These are phyloP conservation scores for Trichoplusia ni DNA, from an alignment of 1,140 invertebrate genomes.

Conservation along the genomic window DNA sequence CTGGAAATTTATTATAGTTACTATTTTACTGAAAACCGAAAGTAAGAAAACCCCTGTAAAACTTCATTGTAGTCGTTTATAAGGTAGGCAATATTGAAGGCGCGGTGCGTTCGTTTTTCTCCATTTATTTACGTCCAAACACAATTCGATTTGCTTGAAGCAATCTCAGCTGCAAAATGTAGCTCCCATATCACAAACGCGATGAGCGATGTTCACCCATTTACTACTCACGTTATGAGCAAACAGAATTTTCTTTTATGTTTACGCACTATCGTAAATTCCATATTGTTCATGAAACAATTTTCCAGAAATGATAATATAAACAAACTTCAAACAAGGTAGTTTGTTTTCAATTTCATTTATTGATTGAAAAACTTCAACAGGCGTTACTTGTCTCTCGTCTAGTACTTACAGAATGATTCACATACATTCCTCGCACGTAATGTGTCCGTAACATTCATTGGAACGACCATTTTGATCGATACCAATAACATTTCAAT, in stretches of 20 bases:
- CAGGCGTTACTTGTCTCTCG: not conserved
- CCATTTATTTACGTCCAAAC: not conserved
- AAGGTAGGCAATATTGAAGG: not conserved
- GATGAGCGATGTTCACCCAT: not conserved
- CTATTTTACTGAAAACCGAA: no score
- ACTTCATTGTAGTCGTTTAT: no score
- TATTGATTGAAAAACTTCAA: no score
- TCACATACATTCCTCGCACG: not conserved
- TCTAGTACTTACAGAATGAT: not conserved
- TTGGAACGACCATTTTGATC: conserved; percentile 11
- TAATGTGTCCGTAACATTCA: conserved; percentile 11
- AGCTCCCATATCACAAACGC: not conserved
- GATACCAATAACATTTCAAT: conserved; percentile 33
- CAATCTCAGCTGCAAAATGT: not conserved
- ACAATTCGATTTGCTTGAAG: conserved; percentile 1
- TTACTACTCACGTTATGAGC: conserved; percentile 2
- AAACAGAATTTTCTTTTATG: conserved; percentile 5
- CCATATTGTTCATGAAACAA: not conserved
- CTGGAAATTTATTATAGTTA: no score
- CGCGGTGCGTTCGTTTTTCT: not conserved
- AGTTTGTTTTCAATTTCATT: no score
- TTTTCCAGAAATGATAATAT: not conserved
- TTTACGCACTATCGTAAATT: not conserved
- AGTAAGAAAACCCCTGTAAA: no score
- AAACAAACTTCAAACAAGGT: not conserved